These are phyloP conservation scores for Agonopterix alstromeriana DNA, from an alignment of 2,888 invertebrate genomes.

Conservation along the genomic window DNA sequence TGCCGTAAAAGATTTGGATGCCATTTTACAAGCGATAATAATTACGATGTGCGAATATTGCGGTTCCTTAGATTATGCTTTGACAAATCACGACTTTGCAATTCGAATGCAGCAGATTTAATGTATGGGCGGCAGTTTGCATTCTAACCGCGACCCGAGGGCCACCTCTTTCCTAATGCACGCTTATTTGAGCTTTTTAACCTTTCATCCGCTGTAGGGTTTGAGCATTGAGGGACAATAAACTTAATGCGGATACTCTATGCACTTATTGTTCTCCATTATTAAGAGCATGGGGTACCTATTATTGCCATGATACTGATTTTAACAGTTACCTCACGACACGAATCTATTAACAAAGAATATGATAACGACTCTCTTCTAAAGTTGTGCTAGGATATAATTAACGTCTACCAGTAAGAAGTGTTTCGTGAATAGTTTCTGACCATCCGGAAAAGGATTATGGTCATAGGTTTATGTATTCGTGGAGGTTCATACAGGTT, in stretches of 20 bases:
- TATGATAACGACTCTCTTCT: no score
- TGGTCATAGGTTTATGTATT: no score
- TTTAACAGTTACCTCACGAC: background rate
- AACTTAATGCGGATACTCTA: slow-evolving; percentile 60
- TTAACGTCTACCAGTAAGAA: no score
- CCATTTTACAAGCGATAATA: slow-evolving; percentile 72
- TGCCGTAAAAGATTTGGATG: slow-evolving; percentile 59
- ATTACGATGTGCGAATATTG: slow-evolving; percentile 77
- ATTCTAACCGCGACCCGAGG: slow-evolving; percentile 74
- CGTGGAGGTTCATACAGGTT: no score
- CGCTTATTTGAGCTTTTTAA: slow-evolving; percentile 77
- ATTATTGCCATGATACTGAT: no score
- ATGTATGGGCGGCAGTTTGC: slow-evolving; percentile 77
- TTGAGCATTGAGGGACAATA: slow-evolving; percentile 70
- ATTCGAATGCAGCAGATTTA: slow-evolving; percentile 75
- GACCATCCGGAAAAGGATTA: no score
- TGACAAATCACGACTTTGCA: slow-evolving; percentile 78
- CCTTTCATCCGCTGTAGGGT: slow-evolving; percentile 69
- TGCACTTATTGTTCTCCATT: slow-evolving; percentile 16
- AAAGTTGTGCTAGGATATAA: no score
- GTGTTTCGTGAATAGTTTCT: no score
- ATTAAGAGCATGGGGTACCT: no score
- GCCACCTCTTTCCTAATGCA: slow-evolving; percentile 77
- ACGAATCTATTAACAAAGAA: no score
- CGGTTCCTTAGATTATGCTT: slow-evolving; percentile 75